Evolutionary conservation across 92 coral and sea anemone genomes (phyloP), one percentile per base, ranked within the genome.

Genomic region (Actinostola sp.): DNA sequence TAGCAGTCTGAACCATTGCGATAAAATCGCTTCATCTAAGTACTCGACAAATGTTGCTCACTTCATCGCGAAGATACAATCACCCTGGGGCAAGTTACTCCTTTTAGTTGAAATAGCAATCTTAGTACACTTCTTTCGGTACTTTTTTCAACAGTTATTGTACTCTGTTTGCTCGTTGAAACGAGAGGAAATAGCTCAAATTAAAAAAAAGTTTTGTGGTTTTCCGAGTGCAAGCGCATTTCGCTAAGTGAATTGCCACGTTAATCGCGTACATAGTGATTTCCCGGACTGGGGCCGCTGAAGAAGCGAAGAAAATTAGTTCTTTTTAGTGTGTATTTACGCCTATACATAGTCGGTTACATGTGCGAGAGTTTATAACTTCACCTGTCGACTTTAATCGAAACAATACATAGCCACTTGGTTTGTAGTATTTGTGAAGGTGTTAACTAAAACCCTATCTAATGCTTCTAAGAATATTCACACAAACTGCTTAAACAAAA

Each of bases 381-480:
- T 87, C 90, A 90, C 87, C 85, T 87, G 97, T 63, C 84, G 43
- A 24, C 58, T 66, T 61, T 80, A 77, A 83, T 72, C 79, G 91
- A 69, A 77, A 76, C 79, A 84, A 77, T 82, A 83, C 92, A 77
- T 50, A 81, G 80, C 77, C 73, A 67, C 71, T 83, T 75, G 97
- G 82, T 90, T 81, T 87, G 82, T 63, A 72, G 80, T 76, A 88
- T 90, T 84, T 87, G 87, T 69, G 59, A 75, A 90, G 97, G 97
- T 87, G 96, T 90, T 87, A 87, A 89, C 83, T 56, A 66, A 85
- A 85, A 80, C 82, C 86, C 60, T 36, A 63, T 50, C 81, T 75
- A 75, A 75, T 75, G 81, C 81, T 50, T 34, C 81, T 52, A 75
- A 63, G 81, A 64, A 75, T 63, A 75, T 75, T 63, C 81, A 75